Evolutionary conservation across 2,113 vertebrate species (phyloP).

Genomic region (Terrapene triunguis): DNA sequence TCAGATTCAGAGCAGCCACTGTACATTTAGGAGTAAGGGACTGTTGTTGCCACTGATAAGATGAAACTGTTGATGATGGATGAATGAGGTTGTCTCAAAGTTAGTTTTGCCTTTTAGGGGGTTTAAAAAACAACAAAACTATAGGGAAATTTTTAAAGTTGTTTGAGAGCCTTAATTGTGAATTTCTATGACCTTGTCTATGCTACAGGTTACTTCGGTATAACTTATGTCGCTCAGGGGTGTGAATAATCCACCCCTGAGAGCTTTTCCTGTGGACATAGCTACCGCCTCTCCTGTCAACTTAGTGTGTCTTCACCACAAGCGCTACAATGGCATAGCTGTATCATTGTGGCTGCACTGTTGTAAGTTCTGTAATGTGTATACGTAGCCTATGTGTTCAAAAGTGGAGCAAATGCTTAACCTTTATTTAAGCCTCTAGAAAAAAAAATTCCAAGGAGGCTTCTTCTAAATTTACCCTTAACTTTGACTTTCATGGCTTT

Average conservation of each 20-base stretch:
- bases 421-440: not conserved
- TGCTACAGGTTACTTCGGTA: too few relatives aligned
- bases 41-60: not conserved
- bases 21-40: not conserved
- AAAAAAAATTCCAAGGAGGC: not conserved
- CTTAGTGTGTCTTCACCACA: too few relatives aligned
- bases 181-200: too few relatives aligned
- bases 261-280: too few relatives aligned
- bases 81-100: not conserved
- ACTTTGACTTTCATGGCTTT: not conserved
- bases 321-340: too few relatives aligned
- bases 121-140: not conserved
- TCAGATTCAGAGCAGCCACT: not conserved
- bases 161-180: not conserved
- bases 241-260: too few relatives aligned
- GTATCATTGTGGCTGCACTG: too few relatives aligned
- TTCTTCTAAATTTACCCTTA: not conserved
- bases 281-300: too few relatives aligned
- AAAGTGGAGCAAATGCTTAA: not conserved
- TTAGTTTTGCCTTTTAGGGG: not conserved
- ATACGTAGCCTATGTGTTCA: not conserved
- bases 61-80: not conserved
- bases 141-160: not conserved
- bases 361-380: too few relatives aligned
- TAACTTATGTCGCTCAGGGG: too few relatives aligned